These are phyloP conservation scores for Camponotus floridanus DNA, from an alignment of 1,140 invertebrate species.

Conservation along the genomic window DNA sequence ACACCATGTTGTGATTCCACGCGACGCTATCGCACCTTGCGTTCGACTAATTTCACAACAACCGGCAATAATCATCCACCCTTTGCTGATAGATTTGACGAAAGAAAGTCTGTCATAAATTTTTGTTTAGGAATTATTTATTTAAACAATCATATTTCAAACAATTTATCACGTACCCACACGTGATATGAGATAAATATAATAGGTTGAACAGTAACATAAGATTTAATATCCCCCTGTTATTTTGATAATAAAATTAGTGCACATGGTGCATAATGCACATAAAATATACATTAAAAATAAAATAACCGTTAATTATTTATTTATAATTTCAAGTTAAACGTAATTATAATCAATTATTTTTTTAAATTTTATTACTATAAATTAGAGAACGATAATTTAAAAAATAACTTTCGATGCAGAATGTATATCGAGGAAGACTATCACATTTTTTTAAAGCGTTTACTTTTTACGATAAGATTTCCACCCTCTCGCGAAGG, in stretches of 20 bases:
- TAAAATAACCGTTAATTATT: neutral
- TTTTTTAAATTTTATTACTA: neutral
- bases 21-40: conserved; percentile 74
- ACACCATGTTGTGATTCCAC: conserved; percentile 81
- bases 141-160: conserved; percentile 2
- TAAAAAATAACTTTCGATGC: neutral
- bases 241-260: neutral
- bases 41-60: conserved; percentile 78
- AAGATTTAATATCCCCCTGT: neutral
- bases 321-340: neutral
- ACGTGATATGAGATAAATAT: neutral
- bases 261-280: neutral
- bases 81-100: conserved; percentile 28
- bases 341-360: neutral
- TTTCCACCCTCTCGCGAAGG: conserved; percentile 53
- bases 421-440: too few species aligned
- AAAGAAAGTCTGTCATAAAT: conserved; percentile 23
- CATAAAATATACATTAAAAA: neutral
- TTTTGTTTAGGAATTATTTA: conserved; percentile 2
- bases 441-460: conserved; percentile 21
- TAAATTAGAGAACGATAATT: neutral
- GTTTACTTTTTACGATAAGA: conserved; percentile 31
- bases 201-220: neutral
- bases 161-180: neutral
- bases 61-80: conserved; percentile 53